Evolutionary conservation across 92 coral and sea anemone genomes (phyloP), one percentile per base, ranked within the genome.

Genomic region (Porites rus): DNA sequence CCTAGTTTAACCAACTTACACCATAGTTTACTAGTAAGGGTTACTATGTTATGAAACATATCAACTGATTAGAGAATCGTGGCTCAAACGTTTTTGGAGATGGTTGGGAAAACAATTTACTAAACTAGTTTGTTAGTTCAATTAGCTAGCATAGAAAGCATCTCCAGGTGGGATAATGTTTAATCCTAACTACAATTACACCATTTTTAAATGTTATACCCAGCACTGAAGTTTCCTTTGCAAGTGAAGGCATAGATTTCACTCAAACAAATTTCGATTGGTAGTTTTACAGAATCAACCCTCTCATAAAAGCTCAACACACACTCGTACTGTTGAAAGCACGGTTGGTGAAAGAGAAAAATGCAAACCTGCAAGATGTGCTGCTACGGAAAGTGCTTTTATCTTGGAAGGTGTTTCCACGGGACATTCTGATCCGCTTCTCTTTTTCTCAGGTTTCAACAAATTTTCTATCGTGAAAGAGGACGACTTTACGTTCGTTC

Each of bases 341-440:
- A 38, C 0, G 16, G 61, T 0, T 11, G 16, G 17, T 56, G 16
- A 56, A 13, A 9, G 8, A 24, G 11, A 17, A 24, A 65, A 64
- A 20, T 8, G 8, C 80, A 74, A 83, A 83, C 87, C 87, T 83
- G 87, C 87, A 64, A 83, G 80, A 1, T 63, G 79, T 10, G 87
- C 80, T 51, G 87, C 87, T 24, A 83, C 65, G 6, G 87, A 62
- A 7, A 83, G 87, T 59, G 87, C 87, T 50, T 83, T 73, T 17
- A 83, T 74, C 74, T 83, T 83, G 54, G 80, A 66, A n/a, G 87
- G 87, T 21, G 80, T 6, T 61, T 83, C 80, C 63, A 20, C 54
- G 0, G 51, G 70, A 50, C 38, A 50, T 83, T 73, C 87, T 83
- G 58, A 53, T 51, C 16, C 72, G 25, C 74, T 24, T 63, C 71